Evolutionary conservation across 2,113 vertebrate genomes (phyloP).

Genomic region (Cyprinodon variegatus): DNA sequence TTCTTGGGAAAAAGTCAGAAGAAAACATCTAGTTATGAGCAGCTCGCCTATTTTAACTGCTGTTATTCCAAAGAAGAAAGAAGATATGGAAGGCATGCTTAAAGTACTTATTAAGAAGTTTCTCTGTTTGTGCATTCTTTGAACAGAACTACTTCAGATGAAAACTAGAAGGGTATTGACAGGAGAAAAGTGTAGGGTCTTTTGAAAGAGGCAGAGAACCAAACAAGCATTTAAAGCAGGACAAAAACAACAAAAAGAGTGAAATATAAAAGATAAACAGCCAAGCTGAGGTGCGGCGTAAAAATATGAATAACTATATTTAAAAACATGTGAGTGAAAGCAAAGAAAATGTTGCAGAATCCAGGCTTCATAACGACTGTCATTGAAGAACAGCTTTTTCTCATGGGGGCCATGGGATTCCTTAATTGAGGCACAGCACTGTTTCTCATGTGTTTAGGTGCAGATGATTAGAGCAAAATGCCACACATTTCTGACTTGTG

Average conservation of each 20-base stretch:
- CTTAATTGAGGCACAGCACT: slow-evolving; percentile 39
- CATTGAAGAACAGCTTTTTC: slow-evolving; percentile 22
- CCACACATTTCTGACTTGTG: slow-evolving; percentile 66
- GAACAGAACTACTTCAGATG: slow-evolving; percentile 39
- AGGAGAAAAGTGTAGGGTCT: slow-evolving; percentile 20
- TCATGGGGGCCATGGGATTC: background rate
- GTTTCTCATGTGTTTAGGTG: slow-evolving; percentile 55
- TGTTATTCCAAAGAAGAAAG: slow-evolving; percentile 35
- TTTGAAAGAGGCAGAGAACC: slow-evolving; percentile 16
- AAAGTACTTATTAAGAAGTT: slow-evolving; percentile 57
- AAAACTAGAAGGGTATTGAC: slow-evolving; percentile 53
- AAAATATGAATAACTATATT: slow-evolving; percentile 12
- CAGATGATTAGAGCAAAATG: slow-evolving; percentile 66
- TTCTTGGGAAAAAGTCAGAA: slow-evolving; percentile 56
- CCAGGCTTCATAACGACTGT: slow-evolving; percentile 15
- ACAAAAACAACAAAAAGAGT: slow-evolving; percentile 9
- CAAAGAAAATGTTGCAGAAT: slow-evolving; percentile 2
- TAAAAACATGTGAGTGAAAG: background rate
- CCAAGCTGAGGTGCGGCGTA: background rate
- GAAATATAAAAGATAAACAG: background rate
- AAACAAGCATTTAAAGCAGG: slow-evolving; percentile 10
- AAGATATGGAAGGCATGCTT: slow-evolving; percentile 47
- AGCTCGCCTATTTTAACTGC: slow-evolving; percentile 31
- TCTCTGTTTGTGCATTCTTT: slow-evolving; percentile 40
- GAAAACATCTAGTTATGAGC: slow-evolving; percentile 47